These are phyloP conservation scores for Mastigias papua DNA, from an alignment of 30 jellyfish, hydroid and myxozoan species.

Conservation along the genomic window DNA sequence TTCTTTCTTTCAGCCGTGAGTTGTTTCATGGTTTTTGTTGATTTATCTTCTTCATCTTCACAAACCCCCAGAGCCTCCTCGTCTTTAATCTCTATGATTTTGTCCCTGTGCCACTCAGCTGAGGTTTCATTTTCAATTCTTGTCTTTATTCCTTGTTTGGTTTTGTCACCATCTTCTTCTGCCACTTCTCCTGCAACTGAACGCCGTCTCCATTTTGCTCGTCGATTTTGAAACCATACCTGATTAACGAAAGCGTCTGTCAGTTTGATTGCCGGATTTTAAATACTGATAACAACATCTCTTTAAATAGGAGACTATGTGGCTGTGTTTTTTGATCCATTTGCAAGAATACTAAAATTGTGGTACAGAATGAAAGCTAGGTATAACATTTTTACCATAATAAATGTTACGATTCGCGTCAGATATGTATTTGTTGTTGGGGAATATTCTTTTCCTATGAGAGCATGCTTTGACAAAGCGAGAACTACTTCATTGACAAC, in stretches of 20 bases:
- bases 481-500: too few species aligned
- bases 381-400: too few species aligned
- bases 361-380: too few species aligned
- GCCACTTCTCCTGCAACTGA: conserved; percentile 1
- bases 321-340: too few species aligned
- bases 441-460: too few species aligned
- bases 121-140: not conserved
- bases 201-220: conserved; percentile 92
- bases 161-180: not conserved
- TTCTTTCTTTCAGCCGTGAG: not conserved
- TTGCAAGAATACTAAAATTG: too few species aligned
- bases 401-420: too few species aligned
- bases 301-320: too few species aligned
- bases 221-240: conserved; percentile 96
- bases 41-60: conserved; percentile 7
- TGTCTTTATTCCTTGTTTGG: not conserved
- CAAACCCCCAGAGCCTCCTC: not conserved
- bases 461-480: too few species aligned
- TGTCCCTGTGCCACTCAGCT: conserved; percentile 1
- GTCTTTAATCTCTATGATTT: not conserved
- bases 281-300: too few species aligned
- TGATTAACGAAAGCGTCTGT: not conserved
- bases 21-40: not conserved
- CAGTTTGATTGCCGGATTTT: not conserved
- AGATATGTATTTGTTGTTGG: too few species aligned